Conservation (phyloP, 2,888 invertebrate species). For the Synergus umbraculus region DNA sequence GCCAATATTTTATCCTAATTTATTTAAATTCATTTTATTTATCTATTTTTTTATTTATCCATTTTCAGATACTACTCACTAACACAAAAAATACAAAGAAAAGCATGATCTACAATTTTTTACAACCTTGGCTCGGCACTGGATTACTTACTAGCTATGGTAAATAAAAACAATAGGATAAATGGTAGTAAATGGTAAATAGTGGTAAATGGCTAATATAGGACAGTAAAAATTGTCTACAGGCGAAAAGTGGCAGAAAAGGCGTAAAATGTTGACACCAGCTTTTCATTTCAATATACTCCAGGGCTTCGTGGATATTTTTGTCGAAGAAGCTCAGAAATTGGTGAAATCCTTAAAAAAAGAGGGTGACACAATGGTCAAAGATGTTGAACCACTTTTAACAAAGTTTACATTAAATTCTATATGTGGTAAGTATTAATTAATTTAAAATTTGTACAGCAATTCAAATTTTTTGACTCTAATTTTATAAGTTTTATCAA, state of each 20-base stretch:
- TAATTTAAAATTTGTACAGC: neutral
- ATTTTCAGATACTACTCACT: slow-evolving; percentile 69
- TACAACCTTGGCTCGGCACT: slow-evolving; percentile 73
- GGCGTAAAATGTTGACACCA: slow-evolving; percentile 74
- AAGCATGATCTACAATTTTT: slow-evolving; percentile 73
- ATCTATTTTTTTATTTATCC: neutral
- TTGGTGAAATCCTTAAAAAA: neutral
- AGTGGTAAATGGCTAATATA: neutral
- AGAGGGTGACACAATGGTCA: neutral
- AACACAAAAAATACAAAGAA: slow-evolving; percentile 73
- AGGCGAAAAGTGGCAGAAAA: slow-evolving; percentile 71
- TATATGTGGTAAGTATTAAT: slow-evolving; percentile 13
- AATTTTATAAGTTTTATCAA: neutral
- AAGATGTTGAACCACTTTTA: slow-evolving; percentile 15
- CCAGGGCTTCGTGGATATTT: slow-evolving; percentile 64
- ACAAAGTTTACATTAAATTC: slow-evolving; percentile 25
- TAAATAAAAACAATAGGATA: slow-evolving; percentile 52
- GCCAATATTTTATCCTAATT: neutral
- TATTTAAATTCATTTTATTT: slow-evolving; percentile 31
- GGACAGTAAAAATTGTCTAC: slow-evolving; percentile 49
- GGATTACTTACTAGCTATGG: slow-evolving; percentile 74
- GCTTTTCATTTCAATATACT: slow-evolving; percentile 72
- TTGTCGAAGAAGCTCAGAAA: slow-evolving; percentile 13
- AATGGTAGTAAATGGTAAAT: no score
- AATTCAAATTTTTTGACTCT: neutral